phyloP scores from a whole-genome alignment of 2,113 vertebrate species.

The Thinocorus orbignyianus region DNA sequence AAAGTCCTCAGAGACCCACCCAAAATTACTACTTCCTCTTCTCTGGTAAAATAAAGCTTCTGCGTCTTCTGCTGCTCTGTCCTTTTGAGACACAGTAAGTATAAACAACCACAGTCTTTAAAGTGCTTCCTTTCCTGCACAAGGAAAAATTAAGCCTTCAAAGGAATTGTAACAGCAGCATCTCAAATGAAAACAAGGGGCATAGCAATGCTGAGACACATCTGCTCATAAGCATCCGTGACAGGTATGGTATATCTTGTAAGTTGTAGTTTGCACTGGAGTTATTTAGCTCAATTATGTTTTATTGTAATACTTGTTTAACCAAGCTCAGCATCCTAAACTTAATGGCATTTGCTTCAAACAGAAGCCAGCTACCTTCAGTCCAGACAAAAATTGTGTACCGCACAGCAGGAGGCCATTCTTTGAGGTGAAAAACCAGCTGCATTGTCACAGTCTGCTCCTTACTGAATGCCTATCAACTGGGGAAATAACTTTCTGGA shows the following conservation, averaged over 20 bases:
- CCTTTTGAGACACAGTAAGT: background rate
- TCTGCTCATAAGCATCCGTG: background rate
- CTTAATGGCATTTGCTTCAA: background rate
- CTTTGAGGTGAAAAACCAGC: background rate
- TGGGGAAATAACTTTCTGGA: background rate
- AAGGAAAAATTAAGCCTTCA: background rate
- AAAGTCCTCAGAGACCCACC: background rate
- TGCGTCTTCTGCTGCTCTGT: background rate
- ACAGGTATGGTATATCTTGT: background rate
- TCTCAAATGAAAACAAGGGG: background rate
- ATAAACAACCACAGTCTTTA: background rate
- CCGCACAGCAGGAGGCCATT: background rate
- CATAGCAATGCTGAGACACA: background rate
- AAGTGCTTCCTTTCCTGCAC: background rate
- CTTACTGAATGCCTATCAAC: background rate
- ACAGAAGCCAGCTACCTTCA: background rate
- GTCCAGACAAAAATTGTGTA: background rate
- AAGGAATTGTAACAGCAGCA: background rate
- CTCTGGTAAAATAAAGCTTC: background rate
- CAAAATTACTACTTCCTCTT: conserved; percentile 15
- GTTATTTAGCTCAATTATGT: background rate
- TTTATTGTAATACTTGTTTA: background rate
- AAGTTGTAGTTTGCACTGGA: background rate
- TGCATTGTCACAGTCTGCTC: background rate
- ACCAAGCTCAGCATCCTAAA: background rate